A percentile compares a stretch with the other conserved stretches of the same genome.
Conservation (phyloP, 2,113 vertebrate species). For the Heptranchias perlo region DNA sequence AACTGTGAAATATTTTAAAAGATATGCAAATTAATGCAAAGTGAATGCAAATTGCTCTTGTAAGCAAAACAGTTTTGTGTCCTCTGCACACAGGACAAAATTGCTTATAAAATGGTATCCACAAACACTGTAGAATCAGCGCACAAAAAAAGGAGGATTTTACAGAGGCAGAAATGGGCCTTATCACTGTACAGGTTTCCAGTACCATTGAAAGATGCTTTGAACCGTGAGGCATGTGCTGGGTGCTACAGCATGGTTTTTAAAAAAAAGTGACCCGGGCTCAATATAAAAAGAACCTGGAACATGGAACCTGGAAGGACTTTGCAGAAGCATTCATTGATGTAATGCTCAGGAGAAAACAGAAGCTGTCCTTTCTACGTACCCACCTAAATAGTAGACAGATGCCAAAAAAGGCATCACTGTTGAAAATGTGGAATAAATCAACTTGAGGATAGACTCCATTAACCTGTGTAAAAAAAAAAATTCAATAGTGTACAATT, state of each 20-base stretch:
- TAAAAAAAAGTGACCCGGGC: neutral
- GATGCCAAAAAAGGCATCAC: neutral
- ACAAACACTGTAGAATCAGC: neutral
- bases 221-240: no score
- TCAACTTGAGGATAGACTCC: neutral
- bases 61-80: neutral
- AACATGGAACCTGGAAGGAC: neutral
- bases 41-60: conserved; percentile 1
- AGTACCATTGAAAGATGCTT: neutral
- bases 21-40: conserved; percentile 35
- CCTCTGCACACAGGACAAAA: neutral
- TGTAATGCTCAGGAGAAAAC: neutral
- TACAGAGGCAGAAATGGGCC: neutral
- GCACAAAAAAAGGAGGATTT: neutral
- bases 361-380: neutral
- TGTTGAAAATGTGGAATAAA: neutral
- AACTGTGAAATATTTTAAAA: conserved; percentile 15
- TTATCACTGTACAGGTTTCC: neutral
- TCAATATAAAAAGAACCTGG: neutral
- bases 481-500: neutral
- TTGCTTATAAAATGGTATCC: neutral
- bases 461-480: neutral
- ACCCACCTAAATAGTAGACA: neutral
- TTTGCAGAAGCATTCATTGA: neutral
- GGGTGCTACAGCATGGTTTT: neutral